Evolutionary conservation across 1,140 invertebrate genomes (phyloP).

Genomic region (Gryon sp.): DNA sequence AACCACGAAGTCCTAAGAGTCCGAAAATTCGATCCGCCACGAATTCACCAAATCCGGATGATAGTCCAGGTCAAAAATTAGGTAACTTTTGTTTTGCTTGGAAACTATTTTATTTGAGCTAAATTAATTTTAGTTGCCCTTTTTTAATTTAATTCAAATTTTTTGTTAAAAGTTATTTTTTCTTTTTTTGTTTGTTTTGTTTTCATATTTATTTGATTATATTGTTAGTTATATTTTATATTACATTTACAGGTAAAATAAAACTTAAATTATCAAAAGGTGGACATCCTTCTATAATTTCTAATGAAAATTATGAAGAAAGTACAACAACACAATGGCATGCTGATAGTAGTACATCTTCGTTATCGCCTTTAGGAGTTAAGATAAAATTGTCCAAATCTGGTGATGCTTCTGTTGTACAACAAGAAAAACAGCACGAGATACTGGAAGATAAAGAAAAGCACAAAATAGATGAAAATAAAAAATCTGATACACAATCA

Average conservation of each 20-base stretch:
- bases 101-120: neutral
- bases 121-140: neutral
- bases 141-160: no score
- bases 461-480: slow-evolving; percentile 67
- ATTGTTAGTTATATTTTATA: no score
- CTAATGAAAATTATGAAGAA: slow-evolving; percentile 72
- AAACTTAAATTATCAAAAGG: slow-evolving; percentile 76
- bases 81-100: no score
- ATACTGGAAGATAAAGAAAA: slow-evolving; percentile 59
- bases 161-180: no score
- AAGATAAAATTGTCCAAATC: slow-evolving; percentile 76
- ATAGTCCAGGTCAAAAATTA: slow-evolving; percentile 76
- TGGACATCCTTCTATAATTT: slow-evolving; percentile 77
- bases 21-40: slow-evolving; percentile 76
- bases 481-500: slow-evolving; percentile 70
- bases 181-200: no score
- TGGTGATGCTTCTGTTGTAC: slow-evolving; percentile 69
- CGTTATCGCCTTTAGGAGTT: slow-evolving; percentile 74
- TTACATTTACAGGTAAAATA: slow-evolving; percentile 69
- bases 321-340: slow-evolving; percentile 66
- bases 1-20: slow-evolving; percentile 77
- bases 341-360: slow-evolving; percentile 69
- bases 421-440: slow-evolving; percentile 69
- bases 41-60: slow-evolving; percentile 78
- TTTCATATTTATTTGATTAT: no score